These are phyloP conservation scores for Clarias magur DNA, from an alignment of 2,113 vertebrate genomes.

Conservation along the genomic window DNA sequence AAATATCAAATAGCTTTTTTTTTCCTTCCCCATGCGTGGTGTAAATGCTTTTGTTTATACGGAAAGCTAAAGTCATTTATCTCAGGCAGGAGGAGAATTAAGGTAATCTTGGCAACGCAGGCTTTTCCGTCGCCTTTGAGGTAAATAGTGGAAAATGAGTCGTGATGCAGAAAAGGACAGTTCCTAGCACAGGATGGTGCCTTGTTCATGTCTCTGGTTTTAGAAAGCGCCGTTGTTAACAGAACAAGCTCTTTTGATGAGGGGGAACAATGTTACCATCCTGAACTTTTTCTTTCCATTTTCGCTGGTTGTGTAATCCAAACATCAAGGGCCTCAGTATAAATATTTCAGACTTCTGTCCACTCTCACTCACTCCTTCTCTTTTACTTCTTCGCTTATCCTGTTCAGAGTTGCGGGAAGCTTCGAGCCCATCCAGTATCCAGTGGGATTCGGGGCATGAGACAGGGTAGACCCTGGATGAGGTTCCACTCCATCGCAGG, in stretches of 20 bases:
- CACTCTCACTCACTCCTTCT: background rate
- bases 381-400: no score
- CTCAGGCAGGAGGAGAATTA: conserved; percentile 8
- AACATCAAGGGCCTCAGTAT: background rate
- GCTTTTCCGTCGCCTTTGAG: conserved; percentile 6
- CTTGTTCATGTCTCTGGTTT: background rate
- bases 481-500: no score
- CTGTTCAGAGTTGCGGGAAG: no score
- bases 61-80: conserved; percentile 18
- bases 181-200: background rate
- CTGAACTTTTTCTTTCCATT: background rate
- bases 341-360: background rate
- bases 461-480: no score
- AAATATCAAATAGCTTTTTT: conserved; percentile 36
- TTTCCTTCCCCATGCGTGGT: background rate
- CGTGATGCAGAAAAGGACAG: background rate
- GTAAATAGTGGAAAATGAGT: conserved; percentile 28
- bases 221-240: background rate
- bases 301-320: background rate
- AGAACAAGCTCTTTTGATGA: background rate
- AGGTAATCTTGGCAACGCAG: conserved; percentile 2
- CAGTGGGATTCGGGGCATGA: no score
- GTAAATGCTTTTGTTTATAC: conserved; percentile 35
- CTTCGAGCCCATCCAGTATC: no score
- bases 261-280: background rate